Evolutionary conservation across 1,140 invertebrate genomes (phyloP), one percentile per base, ranked within the genome.

Genomic region (Habropoda laboriosa): DNA sequence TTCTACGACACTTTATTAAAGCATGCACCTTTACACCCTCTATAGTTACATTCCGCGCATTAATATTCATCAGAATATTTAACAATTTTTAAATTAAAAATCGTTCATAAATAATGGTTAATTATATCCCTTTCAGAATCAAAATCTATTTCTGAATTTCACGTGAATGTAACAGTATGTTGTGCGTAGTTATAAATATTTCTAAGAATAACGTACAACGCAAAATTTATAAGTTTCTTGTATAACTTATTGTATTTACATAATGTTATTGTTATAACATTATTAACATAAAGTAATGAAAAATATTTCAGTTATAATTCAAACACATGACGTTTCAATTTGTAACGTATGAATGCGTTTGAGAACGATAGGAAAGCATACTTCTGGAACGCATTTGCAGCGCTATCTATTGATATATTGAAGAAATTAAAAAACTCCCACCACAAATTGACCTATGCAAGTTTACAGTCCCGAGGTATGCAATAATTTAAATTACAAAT

Each of bases 251-350:
- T 16, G 24, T 51, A 55, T 21, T 38, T 35, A 3, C 3, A n/a
- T 27, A 8, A n/a, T 13, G 21, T 30, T 27, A 68, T 53, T 12
- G 12, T 27, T 38, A 27, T 8, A 40, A 21, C 1, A 55, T 53
- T 12, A 38, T 12, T 40, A 6, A 51, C 38, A 55, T 10, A 30
- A 5, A 7, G 18, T 27, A 40, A 57, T 40, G 35, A 3, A 71
- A 71, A 32, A 32, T 71, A 42, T 8, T 35, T 60, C 10, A n/a
- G 32, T 60, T 60, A 60, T 35, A 35, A 49, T 53, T 68, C 32
- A 38, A 49, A 24, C 8, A 2, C 35, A 8, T 4, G 18, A 32
- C n/a, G n/a, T 57, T 57, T 32, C 6, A 57, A 32, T 13, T 4
- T 24, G 13, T 10, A 38, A 51, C 8, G 0, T 68, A 35, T 68